Percentiles rank a stretch among this genome's conserved stretches.
These are phyloP conservation scores for Tapirus indicus DNA, from an alignment of 2,797 vertebrate species.

Conservation along the genomic window DNA sequence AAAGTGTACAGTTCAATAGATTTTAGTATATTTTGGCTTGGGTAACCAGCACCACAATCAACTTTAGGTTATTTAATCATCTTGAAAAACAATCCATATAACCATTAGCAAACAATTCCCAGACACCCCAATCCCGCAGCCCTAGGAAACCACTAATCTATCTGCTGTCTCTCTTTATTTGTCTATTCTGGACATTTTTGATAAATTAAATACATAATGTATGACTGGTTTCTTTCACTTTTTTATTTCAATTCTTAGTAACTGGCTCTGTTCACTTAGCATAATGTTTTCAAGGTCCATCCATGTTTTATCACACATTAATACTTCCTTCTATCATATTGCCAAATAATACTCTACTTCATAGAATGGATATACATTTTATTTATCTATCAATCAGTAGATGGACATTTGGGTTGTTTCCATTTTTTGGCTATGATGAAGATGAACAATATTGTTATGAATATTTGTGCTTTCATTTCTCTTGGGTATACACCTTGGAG, in stretches of 20 bases:
- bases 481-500: no score
- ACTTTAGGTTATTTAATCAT: neutral
- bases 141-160: neutral
- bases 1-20: neutral
- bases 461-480: no score
- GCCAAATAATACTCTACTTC: neutral
- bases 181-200: neutral
- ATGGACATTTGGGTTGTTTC: no score
- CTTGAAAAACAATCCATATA: neutral
- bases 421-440: no score
- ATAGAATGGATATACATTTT: neutral
- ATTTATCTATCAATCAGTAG: neutral
- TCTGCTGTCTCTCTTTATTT: neutral
- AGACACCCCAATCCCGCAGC: accelerated
- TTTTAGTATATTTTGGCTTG: neutral
- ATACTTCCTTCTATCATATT: neutral
- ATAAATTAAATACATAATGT: neutral
- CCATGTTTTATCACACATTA: neutral
- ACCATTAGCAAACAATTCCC: neutral
- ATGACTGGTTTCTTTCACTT: neutral
- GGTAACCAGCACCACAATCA: neutral
- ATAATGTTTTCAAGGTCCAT: neutral
- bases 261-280: neutral
- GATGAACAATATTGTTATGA: no score
- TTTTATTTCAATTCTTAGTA: neutral